phyloP scores from a whole-genome alignment of 2,797 vertebrate species.

The Pseudochaenichthys georgianus region DNA sequence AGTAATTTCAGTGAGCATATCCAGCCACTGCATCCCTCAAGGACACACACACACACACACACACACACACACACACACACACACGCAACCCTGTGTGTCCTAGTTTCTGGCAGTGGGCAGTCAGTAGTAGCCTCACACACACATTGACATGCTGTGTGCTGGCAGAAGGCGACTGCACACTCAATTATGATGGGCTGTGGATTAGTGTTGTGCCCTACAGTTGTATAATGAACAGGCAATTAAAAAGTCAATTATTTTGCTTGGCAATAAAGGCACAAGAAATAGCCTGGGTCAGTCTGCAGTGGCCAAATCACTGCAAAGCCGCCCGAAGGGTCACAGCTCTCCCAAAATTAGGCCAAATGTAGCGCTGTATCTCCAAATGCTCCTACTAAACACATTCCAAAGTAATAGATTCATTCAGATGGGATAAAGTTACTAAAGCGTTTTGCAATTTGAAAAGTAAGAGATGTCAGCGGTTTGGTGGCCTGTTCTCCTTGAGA shows the following conservation, averaged over 20 bases:
- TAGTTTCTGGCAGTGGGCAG: not conserved
- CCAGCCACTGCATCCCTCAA: not conserved
- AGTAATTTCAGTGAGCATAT: slow-evolving; percentile 1
- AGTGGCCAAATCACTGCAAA: slow-evolving; percentile 53
- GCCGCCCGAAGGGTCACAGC: slow-evolving; percentile 39
- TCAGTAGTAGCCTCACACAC: slow-evolving; percentile 7
- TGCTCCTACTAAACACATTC: not conserved
- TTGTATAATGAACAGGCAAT: slow-evolving; percentile 80
- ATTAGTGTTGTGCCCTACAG: slow-evolving; percentile 70
- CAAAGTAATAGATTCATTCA: slow-evolving; percentile 2
- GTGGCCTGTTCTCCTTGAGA: too few relatives aligned
- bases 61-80: too few relatives aligned
- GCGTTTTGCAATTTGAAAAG: not conserved
- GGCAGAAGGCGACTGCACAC: slow-evolving; percentile 50
- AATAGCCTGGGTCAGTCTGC: slow-evolving; percentile 67
- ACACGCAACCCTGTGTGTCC: too few relatives aligned
- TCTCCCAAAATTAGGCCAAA: slow-evolving; percentile 42
- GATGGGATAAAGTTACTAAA: not conserved
- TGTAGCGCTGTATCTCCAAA: slow-evolving; percentile 37
- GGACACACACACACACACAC: too few relatives aligned
- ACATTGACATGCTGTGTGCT: slow-evolving; percentile 17
- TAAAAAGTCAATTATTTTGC: slow-evolving; percentile 81
- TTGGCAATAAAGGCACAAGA: slow-evolving; percentile 69
- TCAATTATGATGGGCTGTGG: slow-evolving; percentile 72
- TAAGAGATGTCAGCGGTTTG: too few relatives aligned